These are phyloP conservation scores for Armadillidium nasatum DNA, from an alignment of 1,140 invertebrate genomes.

Conservation along the genomic window DNA sequence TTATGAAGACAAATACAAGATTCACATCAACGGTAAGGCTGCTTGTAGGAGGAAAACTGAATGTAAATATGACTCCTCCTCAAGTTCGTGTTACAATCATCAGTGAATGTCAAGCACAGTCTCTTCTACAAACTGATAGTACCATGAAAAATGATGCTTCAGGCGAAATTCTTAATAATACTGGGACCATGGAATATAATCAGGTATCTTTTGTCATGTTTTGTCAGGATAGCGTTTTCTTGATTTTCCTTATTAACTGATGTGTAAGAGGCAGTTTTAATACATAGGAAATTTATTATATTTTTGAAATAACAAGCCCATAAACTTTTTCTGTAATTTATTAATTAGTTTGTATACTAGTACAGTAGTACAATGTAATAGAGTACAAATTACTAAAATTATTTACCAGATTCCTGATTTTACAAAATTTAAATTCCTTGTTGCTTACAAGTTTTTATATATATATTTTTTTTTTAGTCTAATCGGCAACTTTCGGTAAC, in stretches of 20 bases:
- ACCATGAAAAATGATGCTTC: constrained; percentile 62
- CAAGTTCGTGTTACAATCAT: constrained; percentile 75
- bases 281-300: too few relatives aligned
- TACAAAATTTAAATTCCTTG: too few relatives aligned
- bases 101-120: constrained; percentile 81
- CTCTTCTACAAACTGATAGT: constrained; percentile 72
- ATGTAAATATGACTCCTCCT: constrained; percentile 91
- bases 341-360: too few relatives aligned
- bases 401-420: too few relatives aligned
- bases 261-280: too few relatives aligned
- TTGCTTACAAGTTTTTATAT: too few relatives aligned
- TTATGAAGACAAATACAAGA: constrained; percentile 95
- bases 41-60: constrained; percentile 84
- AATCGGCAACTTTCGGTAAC: constrained; percentile 65
- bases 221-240: too few relatives aligned
- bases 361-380: too few relatives aligned
- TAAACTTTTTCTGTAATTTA: too few relatives aligned
- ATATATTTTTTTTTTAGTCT: constrained; percentile 48
- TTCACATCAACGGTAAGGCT: constrained; percentile 88
- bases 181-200: constrained; percentile 91
- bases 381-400: too few relatives aligned
- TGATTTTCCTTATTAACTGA: too few relatives aligned
- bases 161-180: constrained; percentile 92
- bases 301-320: too few relatives aligned
- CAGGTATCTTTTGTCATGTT: constrained; percentile 50